Evolutionary conservation across 2,113 vertebrate species (phyloP), one percentile per base, ranked within the genome.

Genomic region (Loxodonta africana): DNA sequence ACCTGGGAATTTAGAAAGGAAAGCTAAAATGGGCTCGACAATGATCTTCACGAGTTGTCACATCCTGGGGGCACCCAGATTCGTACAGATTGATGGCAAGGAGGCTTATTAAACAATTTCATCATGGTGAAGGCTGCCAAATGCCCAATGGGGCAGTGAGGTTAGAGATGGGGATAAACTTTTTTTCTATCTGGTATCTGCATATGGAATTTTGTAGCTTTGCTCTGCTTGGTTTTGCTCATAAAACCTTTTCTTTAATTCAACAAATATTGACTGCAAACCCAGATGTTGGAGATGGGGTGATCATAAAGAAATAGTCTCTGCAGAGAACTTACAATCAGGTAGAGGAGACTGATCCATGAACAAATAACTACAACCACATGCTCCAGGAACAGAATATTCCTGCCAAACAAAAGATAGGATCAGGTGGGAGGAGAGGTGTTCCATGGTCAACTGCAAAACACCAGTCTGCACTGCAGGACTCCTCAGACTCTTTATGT

Each of bases 1-100:
- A 97, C 41, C 96, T 97, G 97, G 92, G 97, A 96, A 97, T 95
- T 97, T 95, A 95, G 90, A 97, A 96, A 20, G 96, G 96, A 97
- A 97, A 96, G 97, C 93, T 95, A 93, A 98, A 96, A 67, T 93
- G 92, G 96, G 86, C 91, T 93, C 83, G 90, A 91, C 78, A 95
- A 62, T 8, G 41, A 77, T 95, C 96, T 96, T 96, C 90, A 60
- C 89, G 97, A 95, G 93, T 89, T 97, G 98, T 97, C 95, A 4
- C 57, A 83, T 94, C 96, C 98, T 89, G 63, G 86, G 95, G 97
- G 96, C 3, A 91, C 89, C 91, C 95, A 25, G 30, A 57, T 65
- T 62, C 8, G 0, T 4, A 67, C 76, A 63, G 91, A 81, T 1
- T 17, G 93, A 90, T 73, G 88, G 87, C 41, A 9, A 48, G 41